Base-by-base conservation (phyloP, 1,140 invertebrate genomes). In the Cyclina sinensis region DNA sequence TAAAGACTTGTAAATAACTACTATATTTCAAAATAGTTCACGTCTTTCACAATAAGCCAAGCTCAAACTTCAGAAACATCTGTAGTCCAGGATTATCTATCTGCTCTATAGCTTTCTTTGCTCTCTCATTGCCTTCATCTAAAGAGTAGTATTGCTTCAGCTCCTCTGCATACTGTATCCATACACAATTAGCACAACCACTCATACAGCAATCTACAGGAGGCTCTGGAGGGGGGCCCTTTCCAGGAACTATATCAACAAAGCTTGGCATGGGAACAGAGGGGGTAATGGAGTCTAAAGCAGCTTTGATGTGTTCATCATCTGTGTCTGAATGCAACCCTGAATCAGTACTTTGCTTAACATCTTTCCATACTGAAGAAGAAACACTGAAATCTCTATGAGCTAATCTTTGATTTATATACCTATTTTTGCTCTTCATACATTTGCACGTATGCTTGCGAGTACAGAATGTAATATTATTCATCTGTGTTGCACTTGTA, bases 111-210 rank as follows among this genome's bases (percentile, higher is more conserved):
- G 97, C 97, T 92, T 97, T 96, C 54, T 96, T 96, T 18, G 98
- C 96, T 89, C 96, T 96, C 73, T 97, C 96, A 24, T 97, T 97
- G 89, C 97, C 96, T 92, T 95, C 93, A 83, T 94, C 92, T n/a
- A 51, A 27, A 79, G 96, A 95, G 91, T 98, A 97, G 73, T 97
- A 96, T 65, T 97, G 96, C 21, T 96, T 96, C 24, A 99, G 90
- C 86, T 97, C 97, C 92, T 99, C 97, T 0, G 98, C 98, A 96
- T 99, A 99, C 46, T 97, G 96, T 59, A 99, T 97, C 97, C 98
- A 99, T 21, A 99, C 98, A 95, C 99, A 99, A 94, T 99, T 99
- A 0, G 97, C 96, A 96, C 99, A 99, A 0, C 98, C 98, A 4
- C 98, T 98, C 97, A 98, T 98, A 91, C 99, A 99, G 95, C 99